These are phyloP conservation scores for Microchirus variegatus DNA, from an alignment of 2,797 vertebrate genomes.

Conservation along the genomic window DNA sequence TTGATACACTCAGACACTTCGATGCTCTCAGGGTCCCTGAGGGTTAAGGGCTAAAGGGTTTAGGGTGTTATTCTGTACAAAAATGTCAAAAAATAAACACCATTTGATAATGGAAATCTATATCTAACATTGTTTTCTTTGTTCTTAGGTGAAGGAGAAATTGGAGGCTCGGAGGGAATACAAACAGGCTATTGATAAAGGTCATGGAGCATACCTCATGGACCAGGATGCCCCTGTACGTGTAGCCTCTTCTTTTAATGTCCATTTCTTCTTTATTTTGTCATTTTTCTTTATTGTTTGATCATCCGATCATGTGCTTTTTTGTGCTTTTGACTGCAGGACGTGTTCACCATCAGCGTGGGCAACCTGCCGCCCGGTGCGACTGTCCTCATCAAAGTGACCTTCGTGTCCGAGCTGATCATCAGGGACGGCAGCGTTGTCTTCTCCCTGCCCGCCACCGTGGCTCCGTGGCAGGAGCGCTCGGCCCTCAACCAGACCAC, in stretches of 20 bases:
- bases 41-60: too few species aligned
- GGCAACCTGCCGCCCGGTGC: conserved; percentile 87
- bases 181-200: conserved; percentile 80
- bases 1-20: too few species aligned
- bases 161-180: conserved; percentile 85
- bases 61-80: too few species aligned
- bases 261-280: neutral
- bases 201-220: conserved; percentile 91
- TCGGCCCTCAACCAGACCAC: conserved; percentile 85
- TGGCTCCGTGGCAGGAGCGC: conserved; percentile 88
- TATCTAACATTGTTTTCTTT: conserved; percentile 2
- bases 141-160: conserved; percentile 88
- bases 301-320: too few species aligned
- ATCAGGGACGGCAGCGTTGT: conserved; percentile 62
- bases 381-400: conserved; percentile 89
- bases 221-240: conserved; percentile 89
- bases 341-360: conserved; percentile 90
- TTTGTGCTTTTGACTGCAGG: conserved; percentile 76
- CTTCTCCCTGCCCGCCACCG: conserved; percentile 85
- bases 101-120: neutral
- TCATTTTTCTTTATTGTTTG: too few species aligned
- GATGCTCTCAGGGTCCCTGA: too few species aligned
- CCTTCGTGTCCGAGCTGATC: conserved; percentile 86
- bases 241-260: neutral
- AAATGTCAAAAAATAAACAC: too few species aligned